Conservation (phyloP, 2,113 vertebrate species). For the Motacilla alba region DNA sequence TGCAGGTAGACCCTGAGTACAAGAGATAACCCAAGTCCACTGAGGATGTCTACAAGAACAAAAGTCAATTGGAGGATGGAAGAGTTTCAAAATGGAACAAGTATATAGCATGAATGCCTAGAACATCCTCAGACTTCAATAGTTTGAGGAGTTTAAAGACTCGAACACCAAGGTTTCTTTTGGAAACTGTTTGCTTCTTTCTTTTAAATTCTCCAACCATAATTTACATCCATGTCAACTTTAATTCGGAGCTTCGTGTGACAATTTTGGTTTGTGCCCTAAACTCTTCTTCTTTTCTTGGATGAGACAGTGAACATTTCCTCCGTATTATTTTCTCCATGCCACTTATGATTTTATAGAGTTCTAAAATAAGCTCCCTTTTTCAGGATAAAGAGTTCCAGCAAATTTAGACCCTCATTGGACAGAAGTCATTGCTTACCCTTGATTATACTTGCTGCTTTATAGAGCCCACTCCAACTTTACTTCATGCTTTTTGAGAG, state of each 20-base stretch:
- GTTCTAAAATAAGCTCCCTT: conserved; percentile 17
- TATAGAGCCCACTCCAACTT: background rate
- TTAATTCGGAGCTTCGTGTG: background rate
- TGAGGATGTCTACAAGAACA: background rate
- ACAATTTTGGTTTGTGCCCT: background rate
- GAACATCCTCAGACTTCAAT: background rate
- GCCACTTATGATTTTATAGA: background rate
- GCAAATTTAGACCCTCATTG: background rate
- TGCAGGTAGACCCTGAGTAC: background rate
- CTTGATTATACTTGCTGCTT: background rate
- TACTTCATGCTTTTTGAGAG: background rate
- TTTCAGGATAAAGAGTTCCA: background rate
- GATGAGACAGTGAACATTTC: background rate
- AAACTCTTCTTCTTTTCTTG: background rate
- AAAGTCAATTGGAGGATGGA: background rate
- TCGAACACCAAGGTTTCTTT: background rate
- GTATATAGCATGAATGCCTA: rapidly evolving
- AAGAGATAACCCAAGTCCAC: background rate
- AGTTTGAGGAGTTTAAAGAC: background rate
- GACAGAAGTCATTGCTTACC: background rate
- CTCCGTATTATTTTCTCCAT: background rate
- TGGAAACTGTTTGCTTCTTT: background rate
- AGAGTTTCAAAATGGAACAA: background rate
- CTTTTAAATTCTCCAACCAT: background rate
- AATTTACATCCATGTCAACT: background rate